Percentiles rank a stretch among this genome's conserved stretches.
Conservation (phyloP, 2,113 vertebrate genomes). For the Atrichornis clamosus region DNA sequence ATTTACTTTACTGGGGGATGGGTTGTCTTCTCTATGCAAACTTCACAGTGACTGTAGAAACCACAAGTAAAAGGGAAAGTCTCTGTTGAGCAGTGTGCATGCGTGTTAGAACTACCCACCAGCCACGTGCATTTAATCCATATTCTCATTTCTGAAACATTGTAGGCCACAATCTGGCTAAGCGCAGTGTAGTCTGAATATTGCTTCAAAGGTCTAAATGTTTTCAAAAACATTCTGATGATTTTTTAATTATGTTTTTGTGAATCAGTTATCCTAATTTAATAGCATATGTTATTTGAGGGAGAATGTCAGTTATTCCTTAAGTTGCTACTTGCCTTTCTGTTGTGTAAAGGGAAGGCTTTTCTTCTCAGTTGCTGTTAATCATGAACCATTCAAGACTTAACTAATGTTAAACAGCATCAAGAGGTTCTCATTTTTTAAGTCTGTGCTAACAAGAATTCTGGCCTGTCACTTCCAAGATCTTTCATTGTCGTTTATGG, state of each 20-base stretch:
- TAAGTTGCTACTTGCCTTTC: neutral
- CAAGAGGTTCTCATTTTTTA: neutral
- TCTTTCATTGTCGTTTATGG: neutral
- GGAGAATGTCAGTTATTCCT: neutral
- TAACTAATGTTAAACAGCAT: neutral
- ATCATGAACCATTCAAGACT: neutral
- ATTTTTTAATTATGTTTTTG: neutral
- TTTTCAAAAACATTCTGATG: neutral
- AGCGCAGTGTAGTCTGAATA: neutral
- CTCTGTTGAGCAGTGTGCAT: neutral
- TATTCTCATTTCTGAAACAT: neutral
- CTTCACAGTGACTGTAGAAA: neutral
- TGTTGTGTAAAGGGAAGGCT: neutral
- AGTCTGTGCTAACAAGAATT: neutral
- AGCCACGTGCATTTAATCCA: neutral
- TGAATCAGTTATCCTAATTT: neutral
- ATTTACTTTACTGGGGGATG: neutral
- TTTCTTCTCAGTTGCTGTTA: neutral
- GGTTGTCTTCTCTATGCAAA: neutral
- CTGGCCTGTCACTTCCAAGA: neutral
- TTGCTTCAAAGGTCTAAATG: neutral
- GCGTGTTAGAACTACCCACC: neutral
- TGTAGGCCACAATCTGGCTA: neutral
- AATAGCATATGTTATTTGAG: neutral
- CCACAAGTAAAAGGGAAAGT: neutral